Percentiles rank a stretch among this genome's conserved stretches.
phyloP scores from a whole-genome alignment of 2,797 vertebrate species.

The Masticophis lateralis region DNA sequence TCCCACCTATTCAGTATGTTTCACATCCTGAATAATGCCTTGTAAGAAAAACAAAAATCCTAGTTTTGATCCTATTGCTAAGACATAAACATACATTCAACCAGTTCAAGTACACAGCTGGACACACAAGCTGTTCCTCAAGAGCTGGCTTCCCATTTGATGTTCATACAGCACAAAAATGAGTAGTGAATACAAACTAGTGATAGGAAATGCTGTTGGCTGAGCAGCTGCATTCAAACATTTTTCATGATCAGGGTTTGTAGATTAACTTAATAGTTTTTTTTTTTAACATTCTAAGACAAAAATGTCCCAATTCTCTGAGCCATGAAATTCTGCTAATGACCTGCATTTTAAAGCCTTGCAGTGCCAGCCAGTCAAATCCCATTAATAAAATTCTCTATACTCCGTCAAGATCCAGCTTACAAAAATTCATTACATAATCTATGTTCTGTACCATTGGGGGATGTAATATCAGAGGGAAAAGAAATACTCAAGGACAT shows the following conservation, averaged over 20 bases:
- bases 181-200: neutral
- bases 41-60: neutral
- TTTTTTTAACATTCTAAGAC: neutral
- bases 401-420: neutral
- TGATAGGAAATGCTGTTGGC: no score
- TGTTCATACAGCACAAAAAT: neutral
- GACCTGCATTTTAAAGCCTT: neutral
- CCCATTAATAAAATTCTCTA: neutral
- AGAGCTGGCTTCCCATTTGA: neutral
- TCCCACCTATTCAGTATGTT: neutral
- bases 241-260: neutral
- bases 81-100: neutral
- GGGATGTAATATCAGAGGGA: neutral
- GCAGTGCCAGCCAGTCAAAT: neutral
- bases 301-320: neutral
- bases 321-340: neutral
- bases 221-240: neutral
- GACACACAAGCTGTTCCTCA: neutral
- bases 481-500: neutral
- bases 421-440: neutral
- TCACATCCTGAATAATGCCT: neutral
- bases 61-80: neutral
- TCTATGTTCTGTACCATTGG: neutral
- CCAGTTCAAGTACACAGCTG: neutral
- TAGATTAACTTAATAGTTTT: neutral